A percentile compares a stretch with the other conserved stretches of the same genome.
Evolutionary conservation across 2,888 invertebrate genomes (phyloP).

Genomic region (Hydrotaea diabolus): DNA sequence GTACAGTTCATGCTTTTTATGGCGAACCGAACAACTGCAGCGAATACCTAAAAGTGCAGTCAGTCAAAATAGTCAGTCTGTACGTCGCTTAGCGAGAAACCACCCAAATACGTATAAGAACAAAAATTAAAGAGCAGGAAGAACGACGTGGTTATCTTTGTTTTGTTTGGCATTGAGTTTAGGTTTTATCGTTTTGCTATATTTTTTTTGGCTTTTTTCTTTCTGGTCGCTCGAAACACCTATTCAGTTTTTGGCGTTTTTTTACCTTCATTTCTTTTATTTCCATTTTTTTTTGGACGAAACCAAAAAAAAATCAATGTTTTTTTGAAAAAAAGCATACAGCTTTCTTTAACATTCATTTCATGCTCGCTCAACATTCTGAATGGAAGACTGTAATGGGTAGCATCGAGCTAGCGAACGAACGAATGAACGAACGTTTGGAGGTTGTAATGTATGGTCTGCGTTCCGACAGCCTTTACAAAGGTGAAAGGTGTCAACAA

Average conservation of each 20-base stretch:
- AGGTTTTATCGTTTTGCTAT: not conserved
- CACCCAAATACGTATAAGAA: not conserved
- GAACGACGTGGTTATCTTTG: slow-evolving; percentile 17
- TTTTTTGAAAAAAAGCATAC: slow-evolving; percentile 8
- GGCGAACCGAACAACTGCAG: not conserved
- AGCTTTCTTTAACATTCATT: not conserved
- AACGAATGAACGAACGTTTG: not conserved
- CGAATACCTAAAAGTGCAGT: not conserved
- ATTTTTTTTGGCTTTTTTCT: not conserved
- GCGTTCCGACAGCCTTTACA: slow-evolving; percentile 23
- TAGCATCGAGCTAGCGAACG: no score
- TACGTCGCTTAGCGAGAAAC: not conserved
- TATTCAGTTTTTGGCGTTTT: not conserved
- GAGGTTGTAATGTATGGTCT: slow-evolving; percentile 3
- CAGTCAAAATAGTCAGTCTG: no score
- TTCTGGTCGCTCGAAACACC: no score
- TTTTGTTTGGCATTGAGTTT: not conserved
- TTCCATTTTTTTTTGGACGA: not conserved
- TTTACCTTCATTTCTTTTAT: not conserved
- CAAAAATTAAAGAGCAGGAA: slow-evolving; percentile 2
- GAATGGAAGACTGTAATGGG: not conserved
- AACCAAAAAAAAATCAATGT: slow-evolving; percentile 7
- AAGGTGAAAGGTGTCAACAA: slow-evolving; percentile 50
- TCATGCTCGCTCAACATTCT: not conserved
- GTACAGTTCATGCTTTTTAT: not conserved